Percentiles rank a stretch among this genome's conserved stretches.
Conservation (phyloP, 1,140 invertebrate genomes). For the Telenomus remus region DNA sequence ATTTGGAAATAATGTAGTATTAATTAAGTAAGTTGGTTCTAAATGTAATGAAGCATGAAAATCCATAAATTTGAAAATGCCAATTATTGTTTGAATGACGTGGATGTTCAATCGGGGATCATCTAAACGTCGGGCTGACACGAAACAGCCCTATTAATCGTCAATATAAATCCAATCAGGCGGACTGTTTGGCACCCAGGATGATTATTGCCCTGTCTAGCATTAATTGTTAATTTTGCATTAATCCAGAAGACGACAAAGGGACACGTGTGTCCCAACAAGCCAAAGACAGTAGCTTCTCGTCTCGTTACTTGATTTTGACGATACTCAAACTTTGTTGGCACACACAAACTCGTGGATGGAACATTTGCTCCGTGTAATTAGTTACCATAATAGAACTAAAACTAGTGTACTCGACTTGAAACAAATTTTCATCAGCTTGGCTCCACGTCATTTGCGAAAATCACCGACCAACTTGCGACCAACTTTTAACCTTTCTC, state of each 20-base stretch:
- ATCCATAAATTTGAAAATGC: neutral
- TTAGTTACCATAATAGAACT: constrained; percentile 58
- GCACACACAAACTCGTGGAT: constrained; percentile 54
- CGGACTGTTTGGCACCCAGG: constrained; percentile 1
- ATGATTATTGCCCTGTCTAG: constrained; percentile 20
- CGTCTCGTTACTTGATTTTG: constrained; percentile 59
- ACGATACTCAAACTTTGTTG: constrained; percentile 57
- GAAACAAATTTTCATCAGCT: constrained; percentile 58
- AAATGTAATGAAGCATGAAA: neutral
- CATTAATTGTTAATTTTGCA: constrained; percentile 41
- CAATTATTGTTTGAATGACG: neutral
- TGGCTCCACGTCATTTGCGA: constrained; percentile 52
- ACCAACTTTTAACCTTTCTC: constrained; percentile 48
- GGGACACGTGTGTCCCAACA: no score
- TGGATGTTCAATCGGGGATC: neutral
- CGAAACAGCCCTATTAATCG: constrained; percentile 16
- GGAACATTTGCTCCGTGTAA: constrained; percentile 56
- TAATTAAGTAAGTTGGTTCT: neutral
- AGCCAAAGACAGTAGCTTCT: constrained; percentile 17
- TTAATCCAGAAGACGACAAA: constrained; percentile 18
- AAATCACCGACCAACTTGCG: constrained; percentile 52
- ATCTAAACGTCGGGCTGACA: constrained; percentile 4
- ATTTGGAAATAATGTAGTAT: neutral
- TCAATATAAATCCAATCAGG: constrained; percentile 14
- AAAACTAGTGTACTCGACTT: constrained; percentile 57